Conservation (phyloP, 2,113 vertebrate species). For the Diphyllodes magnificus region DNA sequence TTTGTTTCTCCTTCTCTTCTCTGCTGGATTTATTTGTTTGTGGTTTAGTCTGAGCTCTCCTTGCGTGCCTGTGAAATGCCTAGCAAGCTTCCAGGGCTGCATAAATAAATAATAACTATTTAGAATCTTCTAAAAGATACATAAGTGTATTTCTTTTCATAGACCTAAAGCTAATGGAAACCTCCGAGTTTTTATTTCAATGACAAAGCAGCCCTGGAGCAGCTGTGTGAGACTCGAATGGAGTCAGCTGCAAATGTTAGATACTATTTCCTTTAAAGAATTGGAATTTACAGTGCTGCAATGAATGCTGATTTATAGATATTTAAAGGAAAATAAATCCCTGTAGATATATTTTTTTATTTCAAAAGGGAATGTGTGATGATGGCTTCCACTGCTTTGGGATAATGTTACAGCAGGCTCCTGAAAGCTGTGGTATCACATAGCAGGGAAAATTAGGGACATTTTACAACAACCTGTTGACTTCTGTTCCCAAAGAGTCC, state of each 20-base stretch:
- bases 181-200: constrained; percentile 48
- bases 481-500: neutral
- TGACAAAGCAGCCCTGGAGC: constrained; percentile 38
- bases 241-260: constrained; percentile 25
- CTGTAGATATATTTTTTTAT: neutral
- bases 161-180: constrained; percentile 59
- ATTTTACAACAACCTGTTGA: neutral
- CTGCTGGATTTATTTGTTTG: neutral
- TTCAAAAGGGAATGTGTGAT: constrained; percentile 24
- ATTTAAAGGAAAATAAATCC: constrained; percentile 15
- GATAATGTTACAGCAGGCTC: neutral
- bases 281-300: constrained; percentile 45
- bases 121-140: constrained; percentile 53
- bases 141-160: constrained; percentile 50
- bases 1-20: neutral
- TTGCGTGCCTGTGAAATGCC: neutral
- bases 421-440: neutral
- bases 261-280: constrained; percentile 51
- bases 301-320: constrained; percentile 61
- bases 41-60: neutral
- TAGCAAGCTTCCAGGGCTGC: neutral
- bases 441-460: neutral
- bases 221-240: constrained; percentile 32
- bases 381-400: constrained; percentile 1
- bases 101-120: constrained; percentile 56